phyloP scores from a whole-genome alignment of 2,888 invertebrate species.

The Scaptomyza tumidula region DNA sequence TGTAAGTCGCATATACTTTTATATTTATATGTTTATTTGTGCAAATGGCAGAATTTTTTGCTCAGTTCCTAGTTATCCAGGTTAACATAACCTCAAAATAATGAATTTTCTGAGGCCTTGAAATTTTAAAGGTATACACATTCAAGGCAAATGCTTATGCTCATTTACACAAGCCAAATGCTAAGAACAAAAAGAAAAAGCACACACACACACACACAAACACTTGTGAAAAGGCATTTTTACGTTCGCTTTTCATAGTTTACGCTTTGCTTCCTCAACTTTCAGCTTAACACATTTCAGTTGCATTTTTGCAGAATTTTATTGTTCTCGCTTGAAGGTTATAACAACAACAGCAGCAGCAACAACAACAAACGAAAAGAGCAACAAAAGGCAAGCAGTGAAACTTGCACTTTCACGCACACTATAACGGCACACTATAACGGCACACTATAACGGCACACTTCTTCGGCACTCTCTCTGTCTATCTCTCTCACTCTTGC shows the following conservation, averaged over 20 bases:
- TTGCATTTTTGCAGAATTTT: constrained; percentile 64
- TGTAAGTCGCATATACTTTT: not conserved
- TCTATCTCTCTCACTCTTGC: not conserved
- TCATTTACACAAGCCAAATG: not conserved
- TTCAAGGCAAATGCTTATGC: constrained; percentile 7
- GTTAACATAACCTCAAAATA: not conserved
- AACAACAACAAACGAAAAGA: constrained; percentile 21
- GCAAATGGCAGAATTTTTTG: no score
- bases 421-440: constrained; percentile 38
- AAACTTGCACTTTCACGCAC: constrained; percentile 39
- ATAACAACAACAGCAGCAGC: constrained; percentile 28
- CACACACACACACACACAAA: not conserved
- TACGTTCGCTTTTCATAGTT: constrained; percentile 59
- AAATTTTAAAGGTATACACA: not conserved
- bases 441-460: constrained; percentile 23
- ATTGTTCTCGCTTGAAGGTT: constrained; percentile 71
- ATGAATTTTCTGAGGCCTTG: constrained; percentile 1
- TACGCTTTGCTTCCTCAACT: constrained; percentile 47
- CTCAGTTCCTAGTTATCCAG: no score
- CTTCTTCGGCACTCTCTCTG: constrained; percentile 8
- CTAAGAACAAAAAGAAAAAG: constrained; percentile 10
- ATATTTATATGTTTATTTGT: not conserved
- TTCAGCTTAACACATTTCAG: constrained; percentile 67
- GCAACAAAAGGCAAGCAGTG: constrained; percentile 55
- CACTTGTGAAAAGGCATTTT: constrained; percentile 61